Evolutionary conservation across 1,140 invertebrate genomes (phyloP).

Genomic region (Drosophila rhopaloa): DNA sequence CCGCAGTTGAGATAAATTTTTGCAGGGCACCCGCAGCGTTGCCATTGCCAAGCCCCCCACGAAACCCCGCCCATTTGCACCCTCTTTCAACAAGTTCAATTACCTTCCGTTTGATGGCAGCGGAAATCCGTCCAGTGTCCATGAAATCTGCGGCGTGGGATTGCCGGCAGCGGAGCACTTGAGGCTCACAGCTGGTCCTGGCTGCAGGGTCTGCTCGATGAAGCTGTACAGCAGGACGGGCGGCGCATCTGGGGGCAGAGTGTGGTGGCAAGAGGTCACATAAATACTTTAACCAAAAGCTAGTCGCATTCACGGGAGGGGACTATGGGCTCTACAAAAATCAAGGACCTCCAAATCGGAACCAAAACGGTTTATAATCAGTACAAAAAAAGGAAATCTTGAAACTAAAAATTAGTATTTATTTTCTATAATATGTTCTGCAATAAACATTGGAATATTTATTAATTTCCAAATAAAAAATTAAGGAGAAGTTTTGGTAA

Average conservation of each 20-base stretch:
- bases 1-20: constrained; percentile 57
- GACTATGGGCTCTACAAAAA: constrained; percentile 8
- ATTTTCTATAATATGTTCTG: too few relatives aligned
- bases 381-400: too few relatives aligned
- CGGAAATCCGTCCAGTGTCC: constrained; percentile 92
- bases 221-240: constrained; percentile 93
- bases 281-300: constrained; percentile 70
- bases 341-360: background rate
- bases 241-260: constrained; percentile 89
- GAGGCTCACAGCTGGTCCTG: constrained; percentile 92
- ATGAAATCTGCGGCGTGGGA: constrained; percentile 92
- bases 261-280: constrained; percentile 56
- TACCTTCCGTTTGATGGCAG: constrained; percentile 90
- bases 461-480: too few relatives aligned
- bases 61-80: background rate
- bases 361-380: constrained; percentile 5
- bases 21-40: constrained; percentile 53
- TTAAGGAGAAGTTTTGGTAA: too few relatives aligned
- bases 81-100: constrained; percentile 84
- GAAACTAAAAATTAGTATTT: too few relatives aligned
- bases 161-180: constrained; percentile 94
- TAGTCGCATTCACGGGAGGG: constrained; percentile 2
- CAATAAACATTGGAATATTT: too few relatives aligned
- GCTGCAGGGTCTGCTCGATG: constrained; percentile 93
- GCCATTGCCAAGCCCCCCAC: constrained; percentile 53